A percentile compares a stretch with the other conserved stretches of the same genome.
phyloP scores from a whole-genome alignment of 1,140 invertebrate genomes.

The Lerema accius region DNA sequence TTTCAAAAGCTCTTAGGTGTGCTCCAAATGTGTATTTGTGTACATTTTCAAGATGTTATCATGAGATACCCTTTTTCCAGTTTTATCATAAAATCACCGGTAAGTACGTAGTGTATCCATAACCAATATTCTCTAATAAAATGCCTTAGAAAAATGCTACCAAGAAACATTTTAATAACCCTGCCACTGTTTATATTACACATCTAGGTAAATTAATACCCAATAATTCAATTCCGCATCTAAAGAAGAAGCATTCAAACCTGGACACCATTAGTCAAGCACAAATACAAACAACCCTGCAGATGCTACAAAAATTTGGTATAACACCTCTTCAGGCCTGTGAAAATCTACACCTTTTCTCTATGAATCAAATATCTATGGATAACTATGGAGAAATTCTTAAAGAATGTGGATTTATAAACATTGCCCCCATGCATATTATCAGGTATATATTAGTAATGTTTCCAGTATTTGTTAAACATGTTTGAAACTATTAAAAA shows the following conservation, averaged over 20 bases:
- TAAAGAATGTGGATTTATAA: slow-evolving; percentile 80
- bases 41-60: slow-evolving; percentile 39
- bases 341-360: slow-evolving; percentile 80
- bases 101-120: too few relatives aligned
- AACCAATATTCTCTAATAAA: too few relatives aligned
- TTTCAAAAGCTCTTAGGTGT: background rate
- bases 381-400: slow-evolving; percentile 83
- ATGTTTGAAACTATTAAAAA: too few relatives aligned
- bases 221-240: slow-evolving; percentile 33
- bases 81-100: slow-evolving; percentile 56
- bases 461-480: too few relatives aligned
- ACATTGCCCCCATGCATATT: slow-evolving; percentile 74
- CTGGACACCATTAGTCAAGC: slow-evolving; percentile 50
- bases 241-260: slow-evolving; percentile 60
- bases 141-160: too few relatives aligned
- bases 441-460: slow-evolving; percentile 78
- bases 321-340: slow-evolving; percentile 75
- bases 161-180: too few relatives aligned
- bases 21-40: slow-evolving; percentile 5
- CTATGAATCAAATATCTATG: slow-evolving; percentile 80
- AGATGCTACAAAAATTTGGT: slow-evolving; percentile 62
- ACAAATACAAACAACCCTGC: slow-evolving; percentile 56
- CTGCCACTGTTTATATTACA: too few relatives aligned
- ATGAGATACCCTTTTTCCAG: slow-evolving; percentile 54
- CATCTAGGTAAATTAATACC: slow-evolving; percentile 51